A percentile compares a stretch with the other conserved stretches of the same genome.
These are phyloP conservation scores for Neodontobutis hainanensis DNA, from an alignment of 2,113 vertebrate species.

Conservation along the genomic window DNA sequence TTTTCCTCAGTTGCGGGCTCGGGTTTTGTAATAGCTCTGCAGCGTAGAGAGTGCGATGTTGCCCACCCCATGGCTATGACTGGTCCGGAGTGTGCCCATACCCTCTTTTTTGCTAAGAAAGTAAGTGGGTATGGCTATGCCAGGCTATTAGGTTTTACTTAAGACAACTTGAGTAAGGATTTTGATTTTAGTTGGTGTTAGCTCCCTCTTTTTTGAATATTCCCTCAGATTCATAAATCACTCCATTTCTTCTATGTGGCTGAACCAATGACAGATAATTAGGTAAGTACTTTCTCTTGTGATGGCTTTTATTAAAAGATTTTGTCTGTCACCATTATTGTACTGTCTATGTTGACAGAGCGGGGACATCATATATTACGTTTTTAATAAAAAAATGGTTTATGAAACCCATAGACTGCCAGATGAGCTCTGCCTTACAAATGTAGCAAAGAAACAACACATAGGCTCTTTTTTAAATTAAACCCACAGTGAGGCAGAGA, in stretches of 20 bases:
- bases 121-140: too few relatives aligned
- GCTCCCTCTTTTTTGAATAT: constrained; percentile 44
- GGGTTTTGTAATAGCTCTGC: too few relatives aligned
- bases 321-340: constrained; percentile 51
- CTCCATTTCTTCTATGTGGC: constrained; percentile 47
- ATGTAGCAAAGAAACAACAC: constrained; percentile 22
- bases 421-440: constrained; percentile 33
- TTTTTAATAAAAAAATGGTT: constrained; percentile 57
- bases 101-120: too few relatives aligned
- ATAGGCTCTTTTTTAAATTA: constrained; percentile 53
- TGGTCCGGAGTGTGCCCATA: too few relatives aligned
- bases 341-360: constrained; percentile 50
- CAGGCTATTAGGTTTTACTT: too few relatives aligned
- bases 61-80: too few relatives aligned
- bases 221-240: constrained; percentile 47
- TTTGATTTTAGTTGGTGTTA: constrained; percentile 42
- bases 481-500: constrained; percentile 26
- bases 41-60: too few relatives aligned
- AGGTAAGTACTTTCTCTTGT: constrained; percentile 30
- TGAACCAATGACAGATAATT: constrained; percentile 60
- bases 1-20: too few relatives aligned
- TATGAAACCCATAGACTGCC: constrained; percentile 49
- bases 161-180: background rate
- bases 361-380: constrained; percentile 52
- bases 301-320: constrained; percentile 64